Conservation (phyloP, 2,888 invertebrate species). For the Pheosia tremula region DNA sequence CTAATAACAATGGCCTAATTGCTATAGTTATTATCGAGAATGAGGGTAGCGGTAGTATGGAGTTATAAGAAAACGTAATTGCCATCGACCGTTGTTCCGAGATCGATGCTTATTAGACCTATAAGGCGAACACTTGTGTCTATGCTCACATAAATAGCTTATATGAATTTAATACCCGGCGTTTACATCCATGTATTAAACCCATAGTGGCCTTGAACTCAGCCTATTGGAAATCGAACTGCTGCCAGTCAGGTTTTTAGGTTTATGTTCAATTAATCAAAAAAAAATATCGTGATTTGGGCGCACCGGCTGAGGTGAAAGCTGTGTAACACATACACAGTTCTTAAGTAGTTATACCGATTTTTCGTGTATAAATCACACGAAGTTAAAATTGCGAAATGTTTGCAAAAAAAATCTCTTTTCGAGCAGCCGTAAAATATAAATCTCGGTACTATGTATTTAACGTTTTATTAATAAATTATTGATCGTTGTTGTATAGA, state of each 20-base stretch:
- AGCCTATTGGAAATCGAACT: constrained; percentile 31
- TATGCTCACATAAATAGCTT: constrained; percentile 21
- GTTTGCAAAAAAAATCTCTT: no score
- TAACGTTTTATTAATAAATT: no score
- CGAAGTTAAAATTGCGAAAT: constrained; percentile 20
- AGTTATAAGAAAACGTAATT: constrained; percentile 55
- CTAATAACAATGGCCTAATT: constrained; percentile 69
- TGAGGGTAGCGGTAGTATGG: constrained; percentile 35
- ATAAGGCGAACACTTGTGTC: constrained; percentile 55
- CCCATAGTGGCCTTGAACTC: constrained; percentile 18
- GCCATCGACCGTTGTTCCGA: constrained; percentile 42
- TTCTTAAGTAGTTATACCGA: constrained; percentile 26
- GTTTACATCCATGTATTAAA: constrained; percentile 18
- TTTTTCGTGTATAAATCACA: constrained; percentile 36
- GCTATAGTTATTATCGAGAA: constrained; percentile 59
- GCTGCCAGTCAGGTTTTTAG: constrained; percentile 41
- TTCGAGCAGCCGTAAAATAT: no score
- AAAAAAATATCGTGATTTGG: constrained; percentile 24
- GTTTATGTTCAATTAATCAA: constrained; percentile 46
- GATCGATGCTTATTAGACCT: constrained; percentile 62
- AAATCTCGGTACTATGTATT: no score
- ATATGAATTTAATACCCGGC: constrained; percentile 23
- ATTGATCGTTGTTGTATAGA: constrained; percentile 30
- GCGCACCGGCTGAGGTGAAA: constrained; percentile 22
- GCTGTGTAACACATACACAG: constrained; percentile 21